Conservation (phyloP, 1,140 invertebrate species). For the Lordiphosa clarofinis region DNA sequence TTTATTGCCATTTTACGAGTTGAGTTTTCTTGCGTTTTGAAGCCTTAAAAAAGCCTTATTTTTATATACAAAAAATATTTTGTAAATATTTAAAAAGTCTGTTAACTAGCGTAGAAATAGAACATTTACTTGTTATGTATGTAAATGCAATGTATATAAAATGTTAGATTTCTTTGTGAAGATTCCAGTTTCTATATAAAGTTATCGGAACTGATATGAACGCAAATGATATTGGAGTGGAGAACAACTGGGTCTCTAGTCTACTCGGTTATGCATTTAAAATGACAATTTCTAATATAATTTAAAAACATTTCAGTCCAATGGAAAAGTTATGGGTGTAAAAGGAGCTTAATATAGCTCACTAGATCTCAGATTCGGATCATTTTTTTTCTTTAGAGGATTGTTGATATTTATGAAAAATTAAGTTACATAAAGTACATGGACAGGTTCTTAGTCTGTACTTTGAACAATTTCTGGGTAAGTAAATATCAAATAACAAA, state of each 20-base stretch:
- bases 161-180: slow-evolving; percentile 12
- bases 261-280: slow-evolving; percentile 60
- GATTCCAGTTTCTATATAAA: slow-evolving; percentile 24
- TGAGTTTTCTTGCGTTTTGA: slow-evolving; percentile 49
- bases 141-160: slow-evolving; percentile 30
- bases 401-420: no score
- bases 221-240: slow-evolving; percentile 63
- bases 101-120: slow-evolving; percentile 41
- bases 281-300: slow-evolving; percentile 53
- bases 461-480: no score
- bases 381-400: no score
- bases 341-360: slow-evolving; percentile 2
- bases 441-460: no score
- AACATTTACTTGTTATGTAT: no score
- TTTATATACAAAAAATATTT: slow-evolving; percentile 72
- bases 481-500: no score
- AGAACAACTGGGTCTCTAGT: slow-evolving; percentile 27
- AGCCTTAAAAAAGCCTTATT: slow-evolving; percentile 60
- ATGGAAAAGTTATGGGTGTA: slow-evolving; percentile 54
- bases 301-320: slow-evolving; percentile 58
- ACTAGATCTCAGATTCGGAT: slow-evolving; percentile 50
- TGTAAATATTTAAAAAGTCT: slow-evolving; percentile 75
- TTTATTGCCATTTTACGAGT: slow-evolving; percentile 67
- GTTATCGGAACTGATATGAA: slow-evolving; percentile 62
- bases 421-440: no score